Base-by-base conservation (phyloP, 2,797 vertebrate species). In the Momotus momota region DNA sequence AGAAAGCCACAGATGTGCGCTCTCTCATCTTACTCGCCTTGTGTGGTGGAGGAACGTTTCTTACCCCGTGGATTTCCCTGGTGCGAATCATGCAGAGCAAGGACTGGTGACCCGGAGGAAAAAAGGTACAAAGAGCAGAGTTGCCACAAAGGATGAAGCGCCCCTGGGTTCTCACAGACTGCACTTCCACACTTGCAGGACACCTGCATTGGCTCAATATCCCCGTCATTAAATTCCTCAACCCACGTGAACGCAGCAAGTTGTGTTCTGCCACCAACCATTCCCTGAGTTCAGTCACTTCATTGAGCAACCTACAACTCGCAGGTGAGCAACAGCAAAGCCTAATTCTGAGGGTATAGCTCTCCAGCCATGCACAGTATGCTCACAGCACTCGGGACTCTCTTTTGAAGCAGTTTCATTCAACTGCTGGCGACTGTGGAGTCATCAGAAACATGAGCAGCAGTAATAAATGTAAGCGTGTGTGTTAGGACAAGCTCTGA, bases 291-390 rank as follows among this genome's bases (percentile, higher is more conserved):
- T 46, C 60, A 7, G 33, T 55, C 72, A 5, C 67, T 66, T 23
- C 31, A 7, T 4, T 0, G 0, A 16, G 48, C 22, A 38, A 48
- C 17, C 43, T 6, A 2, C 1, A 2, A 13, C 26, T 4, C 43
- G 48, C 5, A 64, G 48, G 77, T 4, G 20, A 58, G 65, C 0
- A 31, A 25, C 8, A 46, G 75, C 82, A 64, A 67, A 64, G 65
- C 31, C 79, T 41, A 5, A 7, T 23, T 20, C 43, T 62, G 35
- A 72, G 73, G 35, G 67, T 4, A 48, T 0, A 0, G 75, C 77
- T 72, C 74, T 52, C 69, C 22, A 0, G 0, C 8, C 20, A 51
- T 5, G 15, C 5, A 7, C 62, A 18, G 55, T 0, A 13, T 7
- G 31, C 49, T 64, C 61, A 20, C 73, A 35, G 86, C 54, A 58